phyloP scores from a whole-genome alignment of 2,113 vertebrate species.

The Macrotus californicus region DNA sequence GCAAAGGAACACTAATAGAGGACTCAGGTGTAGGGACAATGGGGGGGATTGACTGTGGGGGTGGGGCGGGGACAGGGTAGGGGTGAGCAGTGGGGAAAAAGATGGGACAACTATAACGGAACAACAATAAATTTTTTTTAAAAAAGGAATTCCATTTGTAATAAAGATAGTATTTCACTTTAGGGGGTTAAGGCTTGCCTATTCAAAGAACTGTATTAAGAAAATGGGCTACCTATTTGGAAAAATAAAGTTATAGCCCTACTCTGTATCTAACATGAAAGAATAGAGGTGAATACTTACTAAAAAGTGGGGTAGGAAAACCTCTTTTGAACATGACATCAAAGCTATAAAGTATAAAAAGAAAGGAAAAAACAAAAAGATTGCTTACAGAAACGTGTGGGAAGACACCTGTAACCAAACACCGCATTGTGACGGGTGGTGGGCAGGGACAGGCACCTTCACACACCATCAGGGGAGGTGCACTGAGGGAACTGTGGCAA shows the following conservation, averaged over 20 bases:
- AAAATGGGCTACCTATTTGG: slow-evolving; percentile 3
- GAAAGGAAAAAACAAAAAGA: not conserved
- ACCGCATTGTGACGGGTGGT: too few species aligned
- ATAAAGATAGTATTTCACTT: not conserved
- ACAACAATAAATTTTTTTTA: too few species aligned
- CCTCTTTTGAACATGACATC: not conserved
- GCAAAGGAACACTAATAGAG: too few species aligned
- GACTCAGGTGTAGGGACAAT: too few species aligned
- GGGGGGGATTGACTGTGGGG: too few species aligned
- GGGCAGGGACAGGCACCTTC: not conserved
- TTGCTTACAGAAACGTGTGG: not conserved
- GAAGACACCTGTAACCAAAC: not conserved
- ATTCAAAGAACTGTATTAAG: not conserved
- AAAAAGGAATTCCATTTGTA: not conserved
- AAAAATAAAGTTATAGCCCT: not conserved
- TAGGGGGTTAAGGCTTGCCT: not conserved
- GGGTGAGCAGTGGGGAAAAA: too few species aligned
- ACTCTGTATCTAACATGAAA: not conserved
- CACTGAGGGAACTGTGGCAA: not conserved
- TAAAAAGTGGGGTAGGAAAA: slow-evolving; percentile 7
- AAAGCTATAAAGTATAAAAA: not conserved
- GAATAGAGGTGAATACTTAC: not conserved
- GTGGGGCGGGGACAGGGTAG: too few species aligned
- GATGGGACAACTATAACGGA: too few species aligned
- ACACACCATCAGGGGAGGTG: not conserved